Evolutionary conservation across 2,797 vertebrate genomes (phyloP), one percentile per base, ranked within the genome.

Genomic region (Eidolon dupreanum): DNA sequence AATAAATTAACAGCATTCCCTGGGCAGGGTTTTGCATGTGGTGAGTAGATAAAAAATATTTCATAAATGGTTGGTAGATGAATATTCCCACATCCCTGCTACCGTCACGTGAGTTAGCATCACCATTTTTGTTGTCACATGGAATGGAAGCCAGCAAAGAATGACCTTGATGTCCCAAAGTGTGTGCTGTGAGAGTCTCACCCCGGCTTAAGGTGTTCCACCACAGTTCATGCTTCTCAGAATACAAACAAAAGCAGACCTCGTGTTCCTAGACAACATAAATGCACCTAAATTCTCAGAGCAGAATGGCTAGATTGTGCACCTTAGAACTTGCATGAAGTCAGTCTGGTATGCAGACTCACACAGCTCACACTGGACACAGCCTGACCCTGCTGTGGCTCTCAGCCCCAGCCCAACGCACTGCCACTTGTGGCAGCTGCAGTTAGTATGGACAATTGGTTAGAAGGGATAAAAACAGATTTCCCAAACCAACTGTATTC

Each of bases 401-500:
- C 19, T 19, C 17, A 8, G 33, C 49, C 19, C 31, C 13, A 36
- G 1, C 26, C 61, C 19, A 57, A 2, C 0, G 8, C 11, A 22
- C 8, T 57, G 89, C 78, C 97, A 96, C 96, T 95, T 92, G 93
- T 82, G 94, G 97, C 97, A 98, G 97, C 97, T 98, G 96, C 88
- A 77, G 70, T 97, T 98, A 65, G 1, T 97, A 98, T 95, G 98
- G 97, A 96, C 46, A 55, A 98, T 96, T 98, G 97, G 96, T 93
- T 98, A 97, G 90, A 96, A 98, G 93, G 96, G 95, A 98, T 98
- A 98, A 98, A 98, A 98, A 98, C 95, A 97, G 96, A 98, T 98
- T 98, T 98, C 97, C 98, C 97, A 98, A 98, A 98, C 96, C 97
- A 98, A 98, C 97, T 97, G 92, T 98, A 98, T 97, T 98, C 95